Conservation (phyloP, 2,113 vertebrate species). For the Neolamprologus cancellatus region DNA sequence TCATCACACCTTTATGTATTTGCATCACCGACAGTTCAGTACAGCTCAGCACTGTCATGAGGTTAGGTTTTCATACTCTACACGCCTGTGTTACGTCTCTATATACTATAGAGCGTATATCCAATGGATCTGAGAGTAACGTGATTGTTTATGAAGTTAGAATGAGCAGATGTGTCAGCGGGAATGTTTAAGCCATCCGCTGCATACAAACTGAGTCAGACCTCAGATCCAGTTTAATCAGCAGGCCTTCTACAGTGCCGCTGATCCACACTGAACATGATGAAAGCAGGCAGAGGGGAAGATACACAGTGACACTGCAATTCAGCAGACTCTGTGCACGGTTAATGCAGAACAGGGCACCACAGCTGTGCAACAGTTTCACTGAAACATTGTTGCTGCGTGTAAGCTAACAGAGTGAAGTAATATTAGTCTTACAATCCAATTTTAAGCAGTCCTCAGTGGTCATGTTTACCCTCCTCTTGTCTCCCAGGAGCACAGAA, state of each 20-base stretch:
- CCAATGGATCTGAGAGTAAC: background rate
- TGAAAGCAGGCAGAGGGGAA: background rate
- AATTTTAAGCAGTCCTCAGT: background rate
- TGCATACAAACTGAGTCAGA: background rate
- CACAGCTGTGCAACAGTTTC: background rate
- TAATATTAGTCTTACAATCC: background rate
- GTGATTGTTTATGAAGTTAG: background rate
- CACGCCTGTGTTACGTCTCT: background rate
- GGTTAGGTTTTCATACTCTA: background rate
- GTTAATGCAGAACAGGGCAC: background rate
- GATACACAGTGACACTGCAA: background rate
- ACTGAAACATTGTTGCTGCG: background rate
- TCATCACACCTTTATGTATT: background rate
- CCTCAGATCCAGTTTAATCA: background rate
- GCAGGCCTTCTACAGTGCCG: background rate
- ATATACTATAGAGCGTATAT: background rate
- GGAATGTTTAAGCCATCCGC: background rate
- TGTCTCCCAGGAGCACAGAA: slow-evolving; percentile 73
- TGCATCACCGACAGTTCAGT: background rate
- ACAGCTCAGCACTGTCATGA: background rate
- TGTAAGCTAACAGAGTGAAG: background rate
- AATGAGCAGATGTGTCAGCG: background rate
- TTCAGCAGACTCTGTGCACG: background rate
- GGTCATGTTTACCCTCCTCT: background rate
- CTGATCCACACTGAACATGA: background rate